Conservation (phyloP, 2,888 invertebrate genomes). For the Nebria brevicollis region DNA sequence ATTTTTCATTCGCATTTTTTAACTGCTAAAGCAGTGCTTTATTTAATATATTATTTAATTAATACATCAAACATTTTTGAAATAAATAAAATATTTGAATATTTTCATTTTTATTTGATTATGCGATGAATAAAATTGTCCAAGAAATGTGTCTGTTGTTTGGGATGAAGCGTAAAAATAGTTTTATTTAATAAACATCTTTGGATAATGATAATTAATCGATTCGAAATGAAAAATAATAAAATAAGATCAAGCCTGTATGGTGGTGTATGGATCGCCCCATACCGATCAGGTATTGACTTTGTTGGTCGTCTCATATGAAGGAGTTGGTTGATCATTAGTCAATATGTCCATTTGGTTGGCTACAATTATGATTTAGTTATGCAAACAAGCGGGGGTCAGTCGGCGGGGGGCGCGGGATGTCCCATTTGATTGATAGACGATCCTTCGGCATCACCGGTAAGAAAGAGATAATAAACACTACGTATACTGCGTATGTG, state of each 20-base stretch:
- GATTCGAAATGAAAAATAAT: not conserved
- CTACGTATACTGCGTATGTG: not conserved
- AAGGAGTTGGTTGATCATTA: conserved; percentile 57
- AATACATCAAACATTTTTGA: too few relatives aligned
- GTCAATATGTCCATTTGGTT: conserved; percentile 62
- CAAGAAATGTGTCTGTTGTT: not conserved
- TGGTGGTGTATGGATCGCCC: not conserved
- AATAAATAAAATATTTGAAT: too few relatives aligned
- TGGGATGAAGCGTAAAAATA: not conserved
- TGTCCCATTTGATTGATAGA: conserved; percentile 58
- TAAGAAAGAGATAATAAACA: conserved; percentile 1
- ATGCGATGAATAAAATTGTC: too few relatives aligned
- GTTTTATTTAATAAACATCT: conserved; percentile 1
- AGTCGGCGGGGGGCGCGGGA: conserved; percentile 54
- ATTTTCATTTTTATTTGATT: too few relatives aligned
- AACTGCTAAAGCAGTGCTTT: too few relatives aligned
- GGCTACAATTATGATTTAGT: conserved; percentile 64
- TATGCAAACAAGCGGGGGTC: conserved; percentile 63
- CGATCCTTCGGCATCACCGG: conserved; percentile 55
- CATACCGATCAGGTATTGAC: not conserved
- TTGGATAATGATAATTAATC: not conserved
- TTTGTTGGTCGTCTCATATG: not conserved
- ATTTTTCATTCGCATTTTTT: too few relatives aligned
- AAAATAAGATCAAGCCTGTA: not conserved
- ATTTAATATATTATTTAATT: too few relatives aligned